These are phyloP conservation scores for Euphydryas editha DNA, from an alignment of 2,888 invertebrate species.

Conservation along the genomic window DNA sequence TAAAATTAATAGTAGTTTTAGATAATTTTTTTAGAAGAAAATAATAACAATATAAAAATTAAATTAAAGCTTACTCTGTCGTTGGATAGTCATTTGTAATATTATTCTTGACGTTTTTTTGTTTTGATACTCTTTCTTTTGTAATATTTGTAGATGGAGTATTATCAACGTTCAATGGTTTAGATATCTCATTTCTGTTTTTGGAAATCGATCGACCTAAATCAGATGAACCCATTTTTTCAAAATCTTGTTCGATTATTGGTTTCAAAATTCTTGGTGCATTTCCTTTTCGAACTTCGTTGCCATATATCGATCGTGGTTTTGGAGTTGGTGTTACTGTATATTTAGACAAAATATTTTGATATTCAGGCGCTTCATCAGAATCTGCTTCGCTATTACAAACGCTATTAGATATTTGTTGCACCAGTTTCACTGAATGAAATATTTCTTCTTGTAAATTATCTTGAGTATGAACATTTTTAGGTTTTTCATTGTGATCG, in stretches of 20 bases:
- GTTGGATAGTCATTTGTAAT: constrained; percentile 1
- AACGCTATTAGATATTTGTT: constrained; percentile 69
- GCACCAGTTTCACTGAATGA: constrained; percentile 71
- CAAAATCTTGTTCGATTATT: constrained; percentile 61
- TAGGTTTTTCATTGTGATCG: constrained; percentile 48
- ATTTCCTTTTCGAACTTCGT: constrained; percentile 52
- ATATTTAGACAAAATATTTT: constrained; percentile 58
- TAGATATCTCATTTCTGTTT: constrained; percentile 41
- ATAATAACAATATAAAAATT: too few species aligned
- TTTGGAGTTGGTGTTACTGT: constrained; percentile 64
- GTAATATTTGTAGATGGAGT: constrained; percentile 3
- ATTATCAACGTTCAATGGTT: constrained; percentile 1
- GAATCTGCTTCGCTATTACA: constrained; percentile 76
- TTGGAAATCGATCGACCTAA: constrained; percentile 57
- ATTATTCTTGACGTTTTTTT: constrained; percentile 12
- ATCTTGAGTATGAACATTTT: constrained; percentile 43
- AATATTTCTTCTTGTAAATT: constrained; percentile 64
- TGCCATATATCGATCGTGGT: constrained; percentile 60
- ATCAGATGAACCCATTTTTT: constrained; percentile 45
- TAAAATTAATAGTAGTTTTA: too few species aligned
- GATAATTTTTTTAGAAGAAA: too few species aligned
- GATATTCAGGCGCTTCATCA: constrained; percentile 71
- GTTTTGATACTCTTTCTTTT: constrained; percentile 19
- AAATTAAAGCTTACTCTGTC: constrained; percentile 19
- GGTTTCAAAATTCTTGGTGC: constrained; percentile 59